These are phyloP conservation scores for Indri indri DNA, from an alignment of 2,113 vertebrate genomes.

Conservation along the genomic window DNA sequence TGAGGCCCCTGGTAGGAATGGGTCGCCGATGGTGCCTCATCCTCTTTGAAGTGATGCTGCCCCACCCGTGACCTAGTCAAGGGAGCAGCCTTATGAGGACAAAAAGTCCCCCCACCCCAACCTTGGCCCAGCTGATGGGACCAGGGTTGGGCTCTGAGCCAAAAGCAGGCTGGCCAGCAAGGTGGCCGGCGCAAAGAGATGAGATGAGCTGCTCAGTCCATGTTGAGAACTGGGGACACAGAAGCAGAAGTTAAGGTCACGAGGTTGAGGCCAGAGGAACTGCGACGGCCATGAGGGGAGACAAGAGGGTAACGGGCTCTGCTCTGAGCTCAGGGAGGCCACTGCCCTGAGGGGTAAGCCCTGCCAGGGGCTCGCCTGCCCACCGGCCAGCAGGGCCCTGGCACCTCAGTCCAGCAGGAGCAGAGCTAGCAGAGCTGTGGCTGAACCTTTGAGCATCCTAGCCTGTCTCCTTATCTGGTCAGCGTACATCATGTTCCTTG, in stretches of 20 bases:
- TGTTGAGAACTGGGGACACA: background rate
- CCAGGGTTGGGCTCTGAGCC: background rate
- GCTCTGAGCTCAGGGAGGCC: background rate
- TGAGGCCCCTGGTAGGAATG: background rate
- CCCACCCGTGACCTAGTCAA: background rate
- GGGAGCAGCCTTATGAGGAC: background rate
- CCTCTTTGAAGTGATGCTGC: background rate
- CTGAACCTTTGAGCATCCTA: fast-evolving
- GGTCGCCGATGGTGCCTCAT: background rate
- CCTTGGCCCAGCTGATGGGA: fast-evolving
- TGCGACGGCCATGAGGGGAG: background rate
- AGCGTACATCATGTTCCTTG: background rate
- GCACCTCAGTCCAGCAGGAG: too few species aligned
- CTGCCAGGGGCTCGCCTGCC: too few species aligned
- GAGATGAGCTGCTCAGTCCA: background rate
- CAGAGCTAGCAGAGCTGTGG: background rate
- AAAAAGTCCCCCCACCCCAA: background rate
- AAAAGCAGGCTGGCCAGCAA: background rate
- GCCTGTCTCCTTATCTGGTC: background rate
- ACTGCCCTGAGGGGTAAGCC: fast-evolving
- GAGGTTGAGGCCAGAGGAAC: background rate
- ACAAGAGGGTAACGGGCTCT: background rate
- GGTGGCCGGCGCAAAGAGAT: background rate
- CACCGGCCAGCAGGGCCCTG: background rate
- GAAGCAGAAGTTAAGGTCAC: background rate